These are phyloP conservation scores for Rhodeus uyekii DNA, from an alignment of 2,797 vertebrate species.

Conservation along the genomic window DNA sequence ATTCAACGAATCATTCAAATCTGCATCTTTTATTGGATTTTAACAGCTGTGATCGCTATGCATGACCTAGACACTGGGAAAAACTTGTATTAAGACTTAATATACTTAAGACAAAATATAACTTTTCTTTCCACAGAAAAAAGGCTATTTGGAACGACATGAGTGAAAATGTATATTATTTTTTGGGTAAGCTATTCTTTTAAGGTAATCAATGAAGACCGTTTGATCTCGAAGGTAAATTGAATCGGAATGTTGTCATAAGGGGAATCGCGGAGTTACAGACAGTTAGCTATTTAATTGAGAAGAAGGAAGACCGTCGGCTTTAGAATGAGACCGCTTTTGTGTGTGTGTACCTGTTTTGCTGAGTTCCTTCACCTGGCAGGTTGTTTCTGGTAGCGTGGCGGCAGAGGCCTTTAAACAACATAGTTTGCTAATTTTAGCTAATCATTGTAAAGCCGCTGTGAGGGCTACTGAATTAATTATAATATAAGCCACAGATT, in stretches of 20 bases:
- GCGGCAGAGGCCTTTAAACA: conserved; percentile 27
- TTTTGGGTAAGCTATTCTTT: neutral
- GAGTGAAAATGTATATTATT: neutral
- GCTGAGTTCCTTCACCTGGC: conserved; percentile 23
- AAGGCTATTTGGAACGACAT: neutral
- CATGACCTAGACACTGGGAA: neutral
- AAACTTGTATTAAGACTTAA: neutral
- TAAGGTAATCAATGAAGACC: neutral
- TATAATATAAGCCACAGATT: conserved; percentile 23
- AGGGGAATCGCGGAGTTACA: neutral
- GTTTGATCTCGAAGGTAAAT: neutral
- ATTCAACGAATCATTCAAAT: neutral
- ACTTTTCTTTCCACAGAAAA: neutral
- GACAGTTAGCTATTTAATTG: neutral
- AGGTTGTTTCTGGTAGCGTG: conserved; percentile 22
- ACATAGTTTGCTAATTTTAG: conserved; percentile 9
- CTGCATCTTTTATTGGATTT: neutral
- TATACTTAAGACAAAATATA: no score
- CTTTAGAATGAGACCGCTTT: neutral
- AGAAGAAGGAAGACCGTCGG: conserved; percentile 2
- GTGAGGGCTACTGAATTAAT: conserved; percentile 29
- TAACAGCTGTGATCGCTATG: neutral
- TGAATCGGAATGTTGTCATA: neutral
- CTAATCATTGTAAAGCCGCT: conserved; percentile 17
- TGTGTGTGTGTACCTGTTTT: neutral